These are phyloP conservation scores for Toxostoma redivivum DNA, from an alignment of 2,113 vertebrate species.

Conservation along the genomic window DNA sequence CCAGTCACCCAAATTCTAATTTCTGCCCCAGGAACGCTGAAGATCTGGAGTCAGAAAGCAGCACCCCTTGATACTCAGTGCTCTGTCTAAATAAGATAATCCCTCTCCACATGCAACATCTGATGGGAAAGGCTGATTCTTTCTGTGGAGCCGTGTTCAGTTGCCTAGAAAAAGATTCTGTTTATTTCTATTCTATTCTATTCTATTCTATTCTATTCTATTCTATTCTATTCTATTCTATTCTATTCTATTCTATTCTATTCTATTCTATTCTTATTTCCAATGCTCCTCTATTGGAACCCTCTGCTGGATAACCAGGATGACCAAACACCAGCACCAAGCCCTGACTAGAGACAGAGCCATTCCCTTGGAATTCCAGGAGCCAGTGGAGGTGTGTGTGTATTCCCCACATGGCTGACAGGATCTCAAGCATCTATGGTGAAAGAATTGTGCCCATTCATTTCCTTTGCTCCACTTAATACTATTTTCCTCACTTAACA, in stretches of 20 bases:
- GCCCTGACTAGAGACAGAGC: neutral
- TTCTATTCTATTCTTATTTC: no score
- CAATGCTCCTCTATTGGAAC: neutral
- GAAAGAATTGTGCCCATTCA: neutral
- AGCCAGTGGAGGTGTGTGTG: neutral
- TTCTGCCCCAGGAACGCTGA: neutral
- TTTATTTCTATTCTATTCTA: neutral
- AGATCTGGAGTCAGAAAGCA: neutral
- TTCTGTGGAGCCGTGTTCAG: neutral
- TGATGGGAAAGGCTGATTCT: neutral
- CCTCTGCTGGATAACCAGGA: neutral
- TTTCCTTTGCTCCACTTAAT: neutral
- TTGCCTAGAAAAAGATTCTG: neutral
- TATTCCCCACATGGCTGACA: neutral
- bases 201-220: neutral
- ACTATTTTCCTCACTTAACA: neutral
- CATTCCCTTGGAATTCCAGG: neutral
- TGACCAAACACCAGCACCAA: neutral
- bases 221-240: neutral
- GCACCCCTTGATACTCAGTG: neutral
- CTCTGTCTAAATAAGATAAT: neutral
- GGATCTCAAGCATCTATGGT: neutral
- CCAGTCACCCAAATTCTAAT: neutral
- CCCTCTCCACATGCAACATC: neutral
- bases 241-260: neutral